Percentiles rank a stretch among this genome's conserved stretches.
Conservation (phyloP, 2,888 invertebrate species). For the Alviniconcha strummeri region DNA sequence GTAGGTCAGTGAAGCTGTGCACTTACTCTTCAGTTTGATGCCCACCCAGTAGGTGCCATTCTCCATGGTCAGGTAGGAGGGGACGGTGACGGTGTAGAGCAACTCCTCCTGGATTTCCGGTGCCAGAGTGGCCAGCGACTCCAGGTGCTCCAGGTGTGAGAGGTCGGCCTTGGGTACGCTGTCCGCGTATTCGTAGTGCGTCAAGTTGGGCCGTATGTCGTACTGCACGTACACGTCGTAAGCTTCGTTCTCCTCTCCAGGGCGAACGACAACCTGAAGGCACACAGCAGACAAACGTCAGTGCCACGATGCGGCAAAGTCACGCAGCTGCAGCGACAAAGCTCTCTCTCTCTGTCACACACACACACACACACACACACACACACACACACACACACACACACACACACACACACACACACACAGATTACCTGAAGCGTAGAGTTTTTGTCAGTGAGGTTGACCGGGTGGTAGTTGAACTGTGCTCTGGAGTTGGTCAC, state of each 20-base stretch:
- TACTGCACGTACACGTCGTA: constrained; percentile 55
- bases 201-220: constrained; percentile 65
- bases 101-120: constrained; percentile 49
- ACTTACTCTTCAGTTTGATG: constrained; percentile 63
- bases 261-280: constrained; percentile 53
- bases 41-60: constrained; percentile 70
- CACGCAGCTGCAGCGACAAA: too few species aligned
- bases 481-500: constrained; percentile 39
- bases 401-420: too few species aligned
- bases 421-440: constrained; percentile 52
- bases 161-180: constrained; percentile 55
- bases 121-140: constrained; percentile 34
- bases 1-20: too few species aligned
- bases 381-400: too few species aligned
- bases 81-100: constrained; percentile 62
- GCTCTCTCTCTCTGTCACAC: too few species aligned
- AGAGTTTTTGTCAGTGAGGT: constrained; percentile 61
- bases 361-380: too few species aligned
- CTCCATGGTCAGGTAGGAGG: constrained; percentile 54
- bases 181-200: constrained; percentile 61
- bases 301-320: too few species aligned
- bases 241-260: constrained; percentile 46
- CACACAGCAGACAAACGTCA: too few species aligned
- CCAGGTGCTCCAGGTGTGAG: constrained; percentile 39
- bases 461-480: constrained; percentile 61